A percentile compares a stretch with the other conserved stretches of the same genome.
Conservation (phyloP, 2,888 invertebrate genomes). For the Acronicta psi region DNA sequence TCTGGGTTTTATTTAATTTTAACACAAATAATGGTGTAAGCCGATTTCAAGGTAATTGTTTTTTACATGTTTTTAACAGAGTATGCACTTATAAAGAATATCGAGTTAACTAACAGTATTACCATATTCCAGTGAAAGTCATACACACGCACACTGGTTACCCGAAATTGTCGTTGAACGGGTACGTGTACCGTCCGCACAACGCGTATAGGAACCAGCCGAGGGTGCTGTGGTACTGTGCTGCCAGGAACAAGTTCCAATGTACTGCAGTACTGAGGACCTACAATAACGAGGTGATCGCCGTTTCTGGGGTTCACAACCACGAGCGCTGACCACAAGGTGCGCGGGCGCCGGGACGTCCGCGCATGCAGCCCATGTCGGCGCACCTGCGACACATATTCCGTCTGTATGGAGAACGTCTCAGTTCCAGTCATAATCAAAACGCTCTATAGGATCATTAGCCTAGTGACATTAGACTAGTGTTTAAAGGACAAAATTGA, state of each 20-base stretch:
- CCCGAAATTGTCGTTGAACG: slow-evolving; percentile 77
- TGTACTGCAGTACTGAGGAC: slow-evolving; percentile 79
- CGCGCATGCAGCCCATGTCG: slow-evolving; percentile 45
- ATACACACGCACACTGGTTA: slow-evolving; percentile 78
- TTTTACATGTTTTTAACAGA: slow-evolving; percentile 11
- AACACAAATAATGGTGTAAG: slow-evolving; percentile 21
- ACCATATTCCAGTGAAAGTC: slow-evolving; percentile 75
- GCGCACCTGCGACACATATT: slow-evolving; percentile 65
- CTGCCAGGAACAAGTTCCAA: slow-evolving; percentile 73
- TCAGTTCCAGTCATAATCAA: slow-evolving; percentile 49
- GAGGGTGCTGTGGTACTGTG: slow-evolving; percentile 82
- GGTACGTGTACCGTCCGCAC: slow-evolving; percentile 81
- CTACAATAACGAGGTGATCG: slow-evolving; percentile 73
- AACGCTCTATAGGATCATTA: slow-evolving; percentile 18
- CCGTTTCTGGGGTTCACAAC: slow-evolving; percentile 74
- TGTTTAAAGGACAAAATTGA: not conserved
- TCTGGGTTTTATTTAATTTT: slow-evolving; percentile 30
- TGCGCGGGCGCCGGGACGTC: slow-evolving; percentile 55
- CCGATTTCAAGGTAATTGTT: slow-evolving; percentile 51
- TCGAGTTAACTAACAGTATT: slow-evolving; percentile 46
- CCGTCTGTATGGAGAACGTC: slow-evolving; percentile 67
- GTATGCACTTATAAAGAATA: slow-evolving; percentile 7
- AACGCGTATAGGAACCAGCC: slow-evolving; percentile 83
- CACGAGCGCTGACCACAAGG: slow-evolving; percentile 71
- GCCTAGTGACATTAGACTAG: too few species aligned